Evolutionary conservation across 2,113 vertebrate genomes (phyloP).

Genomic region (Rhea americana): DNA sequence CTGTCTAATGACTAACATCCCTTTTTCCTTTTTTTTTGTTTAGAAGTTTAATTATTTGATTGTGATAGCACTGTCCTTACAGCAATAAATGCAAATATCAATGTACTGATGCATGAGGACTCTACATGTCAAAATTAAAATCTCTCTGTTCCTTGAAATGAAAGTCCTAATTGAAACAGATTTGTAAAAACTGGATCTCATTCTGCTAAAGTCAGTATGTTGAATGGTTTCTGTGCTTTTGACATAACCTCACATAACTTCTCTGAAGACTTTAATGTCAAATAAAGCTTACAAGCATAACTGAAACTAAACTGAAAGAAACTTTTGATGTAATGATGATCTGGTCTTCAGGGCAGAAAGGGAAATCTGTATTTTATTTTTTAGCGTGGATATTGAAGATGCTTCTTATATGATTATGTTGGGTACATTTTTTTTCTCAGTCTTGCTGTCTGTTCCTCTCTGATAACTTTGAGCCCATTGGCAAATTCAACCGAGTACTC

Average conservation of each 20-base stretch:
- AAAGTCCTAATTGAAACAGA: conserved; percentile 34
- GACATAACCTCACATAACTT: not conserved
- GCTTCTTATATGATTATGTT: not conserved
- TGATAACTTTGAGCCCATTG: no score
- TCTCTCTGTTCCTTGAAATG: not conserved
- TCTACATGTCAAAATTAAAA: conserved; percentile 13
- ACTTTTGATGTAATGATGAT: not conserved
- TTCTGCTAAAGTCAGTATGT: not conserved
- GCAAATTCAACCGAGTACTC: no score
- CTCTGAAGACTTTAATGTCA: not conserved
- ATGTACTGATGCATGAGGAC: not conserved
- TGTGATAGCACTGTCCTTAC: accelerated
- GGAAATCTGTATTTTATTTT: not conserved
- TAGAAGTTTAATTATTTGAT: not conserved
- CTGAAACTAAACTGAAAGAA: not conserved
- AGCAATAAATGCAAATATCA: not conserved
- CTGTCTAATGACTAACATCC: not conserved
- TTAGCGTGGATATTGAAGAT: not conserved
- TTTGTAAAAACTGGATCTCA: not conserved
- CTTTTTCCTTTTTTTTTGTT: not conserved
- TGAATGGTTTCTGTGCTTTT: conserved; percentile 18
- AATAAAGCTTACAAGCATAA: not conserved
- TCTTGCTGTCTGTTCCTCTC: no score
- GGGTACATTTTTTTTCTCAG: no score
- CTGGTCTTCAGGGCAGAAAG: not conserved